Evolutionary conservation across 2,888 invertebrate species (phyloP), one percentile per base, ranked within the genome.

Genomic region (Perithous albicinctus): DNA sequence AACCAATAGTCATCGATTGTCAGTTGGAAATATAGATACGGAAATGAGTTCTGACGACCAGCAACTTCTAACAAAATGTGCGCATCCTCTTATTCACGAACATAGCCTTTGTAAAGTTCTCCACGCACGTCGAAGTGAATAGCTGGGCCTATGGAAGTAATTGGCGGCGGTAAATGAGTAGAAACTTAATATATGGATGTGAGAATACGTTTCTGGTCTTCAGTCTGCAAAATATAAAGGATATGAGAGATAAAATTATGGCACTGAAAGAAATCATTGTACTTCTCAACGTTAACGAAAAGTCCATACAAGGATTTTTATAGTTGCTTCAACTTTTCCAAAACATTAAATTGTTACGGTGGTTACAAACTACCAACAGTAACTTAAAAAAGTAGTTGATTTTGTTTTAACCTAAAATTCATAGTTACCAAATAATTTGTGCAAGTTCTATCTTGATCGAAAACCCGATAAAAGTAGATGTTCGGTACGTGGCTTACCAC

Each of bases 81-180:
- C 48, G 48, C 66, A 43, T 29, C 46, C 59, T 43, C 26, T 72
- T 29, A 56, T 72, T 59, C 23, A 56, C n/a, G 29, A 20, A 56
- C 41, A 10, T n/a, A 15, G 43, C 38, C 70, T 12, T 2, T 7
- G 38, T 29, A 29, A 54, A 26, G 54, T 54, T 69, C 69, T 54
- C 69, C 10, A 54, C 54, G 35, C 32, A 61, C 70, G 54, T 8
- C 15, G 38, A 15, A 8, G 43, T 61, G 26, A 35, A 26, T 38
- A 38, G 15, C 56, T 5, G 7, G 0, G 56, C 32, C 15, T 32
- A 56, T 15, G 15, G 32, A 56, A 56, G 56, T 32, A 56, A 56
- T 15, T 8, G 59, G 35, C n/a, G 35, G 12, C 8, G 18, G 18
- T 35, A 35, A 35, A 18, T 61, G 10, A 7, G 35, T 38, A 20